Percentiles rank a stretch among this genome's conserved stretches.
phyloP scores from a whole-genome alignment of 1,140 invertebrate species.

The Drosophila dunni region DNA sequence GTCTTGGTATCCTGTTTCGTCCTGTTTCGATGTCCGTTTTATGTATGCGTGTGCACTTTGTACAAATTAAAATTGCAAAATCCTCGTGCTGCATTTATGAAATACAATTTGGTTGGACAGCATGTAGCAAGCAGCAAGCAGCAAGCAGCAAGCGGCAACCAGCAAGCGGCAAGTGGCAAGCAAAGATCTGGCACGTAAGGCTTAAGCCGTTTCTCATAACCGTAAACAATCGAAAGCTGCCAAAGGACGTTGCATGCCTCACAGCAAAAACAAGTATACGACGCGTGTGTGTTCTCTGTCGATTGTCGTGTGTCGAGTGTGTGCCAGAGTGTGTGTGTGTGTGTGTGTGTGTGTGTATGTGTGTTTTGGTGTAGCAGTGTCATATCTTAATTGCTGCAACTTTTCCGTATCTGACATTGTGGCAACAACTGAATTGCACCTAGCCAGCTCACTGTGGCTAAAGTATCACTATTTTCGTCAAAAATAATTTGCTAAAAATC shows the following conservation, averaged over 20 bases:
- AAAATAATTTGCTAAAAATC: no score
- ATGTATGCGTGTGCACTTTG: slow-evolving; percentile 63
- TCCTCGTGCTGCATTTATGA: slow-evolving; percentile 70
- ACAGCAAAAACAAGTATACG: background rate
- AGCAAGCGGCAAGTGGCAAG: slow-evolving; percentile 6
- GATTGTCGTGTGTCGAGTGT: background rate
- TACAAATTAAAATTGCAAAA: slow-evolving; percentile 79
- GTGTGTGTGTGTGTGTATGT: background rate
- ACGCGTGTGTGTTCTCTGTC: background rate
- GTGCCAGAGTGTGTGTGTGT: background rate
- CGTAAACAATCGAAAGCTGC: slow-evolving; percentile 63
- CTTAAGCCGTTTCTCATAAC: slow-evolving; percentile 57
- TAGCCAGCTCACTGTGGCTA: no score
- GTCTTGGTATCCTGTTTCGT: slow-evolving; percentile 24
- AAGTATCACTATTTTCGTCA: no score
- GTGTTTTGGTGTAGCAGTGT: slow-evolving; percentile 20
- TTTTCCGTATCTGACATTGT: slow-evolving; percentile 15
- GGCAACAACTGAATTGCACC: slow-evolving; percentile 15
- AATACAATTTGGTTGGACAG: slow-evolving; percentile 48
- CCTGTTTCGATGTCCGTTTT: slow-evolving; percentile 22
- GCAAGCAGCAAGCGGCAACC: no score
- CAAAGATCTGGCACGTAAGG: slow-evolving; percentile 46
- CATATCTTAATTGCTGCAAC: slow-evolving; percentile 69
- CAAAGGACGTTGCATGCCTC: slow-evolving; percentile 6
- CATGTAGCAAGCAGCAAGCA: background rate